These are phyloP conservation scores for Mizuhopecten yessoensis DNA, from an alignment of 1,140 invertebrate genomes.

Conservation along the genomic window DNA sequence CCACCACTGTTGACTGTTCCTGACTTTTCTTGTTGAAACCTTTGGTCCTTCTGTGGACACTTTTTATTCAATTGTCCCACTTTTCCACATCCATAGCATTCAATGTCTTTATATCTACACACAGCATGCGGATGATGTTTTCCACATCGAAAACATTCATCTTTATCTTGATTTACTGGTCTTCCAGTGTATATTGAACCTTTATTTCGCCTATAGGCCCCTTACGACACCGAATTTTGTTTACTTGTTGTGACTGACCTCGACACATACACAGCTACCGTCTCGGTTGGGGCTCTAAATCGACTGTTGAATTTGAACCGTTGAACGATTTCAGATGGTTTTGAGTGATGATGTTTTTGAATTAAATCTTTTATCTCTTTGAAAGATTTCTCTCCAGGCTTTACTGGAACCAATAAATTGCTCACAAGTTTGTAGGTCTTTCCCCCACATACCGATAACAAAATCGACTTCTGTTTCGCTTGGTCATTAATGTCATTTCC, in stretches of 20 bases:
- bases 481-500: constrained; percentile 47
- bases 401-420: constrained; percentile 52
- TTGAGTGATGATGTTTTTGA: constrained; percentile 58
- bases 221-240: neutral
- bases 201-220: neutral
- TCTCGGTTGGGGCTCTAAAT: constrained; percentile 31
- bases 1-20: too few relatives aligned
- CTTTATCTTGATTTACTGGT: neutral
- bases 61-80: neutral
- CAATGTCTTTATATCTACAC: neutral
- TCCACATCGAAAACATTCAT: neutral
- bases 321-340: constrained; percentile 58
- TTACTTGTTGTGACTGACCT: neutral
- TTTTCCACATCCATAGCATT: neutral
- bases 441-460: constrained; percentile 48
- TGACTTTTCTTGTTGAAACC: too few relatives aligned
- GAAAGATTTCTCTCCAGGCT: constrained; percentile 57
- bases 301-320: constrained; percentile 65
- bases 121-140: neutral
- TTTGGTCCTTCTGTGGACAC: too few relatives aligned
- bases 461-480: constrained; percentile 44
- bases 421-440: constrained; percentile 60
- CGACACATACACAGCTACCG: constrained; percentile 55
- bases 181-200: neutral
- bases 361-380: constrained; percentile 55